Evolutionary conservation across 1,140 invertebrate species (phyloP).

Genomic region (Habropoda laboriosa): DNA sequence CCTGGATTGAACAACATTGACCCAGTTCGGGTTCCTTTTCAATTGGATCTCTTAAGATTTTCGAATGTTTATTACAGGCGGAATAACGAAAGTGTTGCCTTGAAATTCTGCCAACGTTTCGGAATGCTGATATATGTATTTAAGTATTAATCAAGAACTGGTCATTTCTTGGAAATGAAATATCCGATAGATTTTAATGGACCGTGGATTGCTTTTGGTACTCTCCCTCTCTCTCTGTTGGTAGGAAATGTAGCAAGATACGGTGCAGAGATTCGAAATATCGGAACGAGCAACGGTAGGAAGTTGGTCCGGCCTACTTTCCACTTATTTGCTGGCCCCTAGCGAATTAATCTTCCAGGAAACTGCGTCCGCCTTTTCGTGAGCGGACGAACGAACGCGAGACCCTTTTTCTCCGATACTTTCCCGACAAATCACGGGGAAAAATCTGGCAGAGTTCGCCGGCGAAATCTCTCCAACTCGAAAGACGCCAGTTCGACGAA

Average conservation of each 20-base stretch:
- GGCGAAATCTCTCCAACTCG: conserved; percentile 43
- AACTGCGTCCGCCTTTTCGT: conserved; percentile 41
- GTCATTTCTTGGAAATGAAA: not conserved
- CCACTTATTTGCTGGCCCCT: conserved; percentile 47
- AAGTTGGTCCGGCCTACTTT: conserved; percentile 54
- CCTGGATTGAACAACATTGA: not conserved
- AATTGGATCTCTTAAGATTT: not conserved
- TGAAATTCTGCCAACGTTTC: too few relatives aligned
- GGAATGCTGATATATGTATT: too few relatives aligned
- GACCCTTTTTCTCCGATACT: conserved; percentile 46
- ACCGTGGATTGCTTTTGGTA: not conserved
- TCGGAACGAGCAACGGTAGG: conserved; percentile 4
- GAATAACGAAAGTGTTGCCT: too few relatives aligned
- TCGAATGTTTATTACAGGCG: too few relatives aligned
- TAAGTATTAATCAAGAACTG: too few relatives aligned
- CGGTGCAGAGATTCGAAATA: conserved; percentile 1
- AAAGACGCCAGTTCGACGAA: conserved; percentile 36
- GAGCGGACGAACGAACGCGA: not conserved
- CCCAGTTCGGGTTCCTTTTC: not conserved
- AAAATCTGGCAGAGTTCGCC: conserved; percentile 46
- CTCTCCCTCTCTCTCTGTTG: too few relatives aligned
- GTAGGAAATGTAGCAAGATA: not conserved
- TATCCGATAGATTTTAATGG: not conserved
- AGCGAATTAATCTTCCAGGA: conserved; percentile 59
- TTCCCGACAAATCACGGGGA: conserved; percentile 48